Evolutionary conservation across 2,113 vertebrate species (phyloP), one percentile per base, ranked within the genome.

Genomic region (Nannospalax galili): DNA sequence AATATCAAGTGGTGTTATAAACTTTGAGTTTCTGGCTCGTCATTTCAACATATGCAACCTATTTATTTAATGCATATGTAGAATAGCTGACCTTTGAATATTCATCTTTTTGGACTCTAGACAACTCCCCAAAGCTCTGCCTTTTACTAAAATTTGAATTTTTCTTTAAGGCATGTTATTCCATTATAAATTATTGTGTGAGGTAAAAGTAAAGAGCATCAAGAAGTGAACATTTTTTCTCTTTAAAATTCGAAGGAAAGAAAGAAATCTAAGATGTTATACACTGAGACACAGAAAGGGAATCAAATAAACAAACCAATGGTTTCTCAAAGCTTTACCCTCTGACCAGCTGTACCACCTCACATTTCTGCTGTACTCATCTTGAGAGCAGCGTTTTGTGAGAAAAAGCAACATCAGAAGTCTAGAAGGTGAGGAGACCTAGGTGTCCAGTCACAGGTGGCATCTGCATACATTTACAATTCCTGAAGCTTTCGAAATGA

Each of bases 191-290:
- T 90, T 37, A 45, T 12, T 14, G 26, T n/a, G 16, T 60, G 75
- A 80, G 26, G 7, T 5, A 6, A 12, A n/a, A 84, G 40, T 48
- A 10, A 6, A 42, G 0, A 32, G 12, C 9, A 72, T 81, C 67
- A 52, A 35, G 9, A 88, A 85, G 92, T 7, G 74, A 74, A 20
- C 3, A 19, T 37, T 42, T 75, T 86, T 19, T 5, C 35, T 84
- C 30, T 80, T 72, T 40, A 93, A 65, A 93, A 79, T 82, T 81
- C 28, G 69, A 79, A 84, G 79, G 37, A 60, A 84, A 84, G 37
- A 60, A 77, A 52, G 24, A 77, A 69, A 48, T 48, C 22, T 64
- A 86, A 80, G 62, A 78, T 42, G 45, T 92, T 32, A 37, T 65
- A 52, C n/a, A 85, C 2, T 11, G 24, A 32, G 32, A 72, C 67